Base-by-base conservation (phyloP, 1,140 invertebrate species). In the Anastrepha obliqua region DNA sequence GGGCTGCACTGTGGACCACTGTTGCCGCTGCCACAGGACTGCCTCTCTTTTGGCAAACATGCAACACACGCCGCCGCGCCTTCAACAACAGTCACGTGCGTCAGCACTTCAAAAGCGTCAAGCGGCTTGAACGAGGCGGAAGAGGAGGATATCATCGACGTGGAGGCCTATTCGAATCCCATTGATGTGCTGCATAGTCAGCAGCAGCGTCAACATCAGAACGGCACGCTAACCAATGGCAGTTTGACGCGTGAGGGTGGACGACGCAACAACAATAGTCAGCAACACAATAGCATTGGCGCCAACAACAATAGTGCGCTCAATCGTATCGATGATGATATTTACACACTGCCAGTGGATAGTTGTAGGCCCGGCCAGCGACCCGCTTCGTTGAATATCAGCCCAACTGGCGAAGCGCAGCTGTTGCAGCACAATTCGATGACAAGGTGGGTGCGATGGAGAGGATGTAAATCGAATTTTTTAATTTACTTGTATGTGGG, bases 81-180 rank as follows among this genome's bases (percentile, higher is more conserved):
- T 47, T 86, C 74, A 20, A 81, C 42, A 87, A 64, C 58, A 58
- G 58, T n/a, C 59, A 17, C 55, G 1, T 29, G 29, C 20, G 20
- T n/a, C 81, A 85, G 86, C 65, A 85, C 62, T 60, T 65, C 17
- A 88, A 55, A 55, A 55, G 51, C 11, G 51, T 1, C 29, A 55
- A 55, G 64, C 59, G 42, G 11, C 15, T n/a, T 74, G 15, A 39
- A 74, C 3, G 11, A 47, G 17, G 55, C 29, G n/a, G 47, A 51
- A 47, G 65, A 85, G 64, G 87, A 86, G 70, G 67, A 87, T 59
- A 89, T 90, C 11, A 89, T 93, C 78, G 92, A 92, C 88, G 90
- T 92, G 89, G 92, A 93, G 86, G 92, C 92, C 86, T 93, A 93
- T 87, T 93, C 92, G 17, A 93, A 93, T 91, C 92, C 92, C 74